Conservation (phyloP, 2,888 invertebrate genomes). For the Eulithis prunata region DNA sequence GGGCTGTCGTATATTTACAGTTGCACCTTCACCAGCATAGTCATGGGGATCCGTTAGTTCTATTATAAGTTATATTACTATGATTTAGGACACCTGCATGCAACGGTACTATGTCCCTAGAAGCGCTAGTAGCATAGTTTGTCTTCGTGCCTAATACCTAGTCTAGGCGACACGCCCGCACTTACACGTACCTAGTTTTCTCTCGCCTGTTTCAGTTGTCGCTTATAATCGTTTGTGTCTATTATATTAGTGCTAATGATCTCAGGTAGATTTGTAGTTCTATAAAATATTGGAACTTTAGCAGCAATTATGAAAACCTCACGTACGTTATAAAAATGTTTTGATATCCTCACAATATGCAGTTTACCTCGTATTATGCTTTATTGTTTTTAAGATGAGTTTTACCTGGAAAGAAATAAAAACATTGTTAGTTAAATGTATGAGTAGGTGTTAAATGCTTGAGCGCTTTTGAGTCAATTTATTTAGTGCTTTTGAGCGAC, state of each 20-base stretch:
- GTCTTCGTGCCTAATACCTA: not conserved
- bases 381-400: slow-evolving; percentile 7
- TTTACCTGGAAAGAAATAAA: slow-evolving; percentile 26
- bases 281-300: not conserved
- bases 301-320: not conserved
- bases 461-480: no score
- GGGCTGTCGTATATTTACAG: slow-evolving; percentile 25
- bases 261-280: no score
- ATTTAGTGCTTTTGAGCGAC: not conserved
- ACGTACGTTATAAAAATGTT: slow-evolving; percentile 7
- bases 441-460: not conserved
- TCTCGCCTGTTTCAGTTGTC: no score
- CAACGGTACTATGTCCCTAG: slow-evolving; percentile 28
- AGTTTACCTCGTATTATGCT: slow-evolving; percentile 13
- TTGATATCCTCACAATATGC: slow-evolving; percentile 19
- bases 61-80: slow-evolving; percentile 7
- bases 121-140: not conserved
- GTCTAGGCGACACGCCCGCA: not conserved
- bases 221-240: no score
- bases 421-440: slow-evolving; percentile 9
- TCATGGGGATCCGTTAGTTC: slow-evolving; percentile 24
- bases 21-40: slow-evolving; percentile 16
- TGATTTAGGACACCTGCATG: slow-evolving; percentile 28
- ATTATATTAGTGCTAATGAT: no score
- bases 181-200: no score